Evolutionary conservation across 2,888 invertebrate genomes (phyloP).

Genomic region (Brachyopa scutellaris): DNA sequence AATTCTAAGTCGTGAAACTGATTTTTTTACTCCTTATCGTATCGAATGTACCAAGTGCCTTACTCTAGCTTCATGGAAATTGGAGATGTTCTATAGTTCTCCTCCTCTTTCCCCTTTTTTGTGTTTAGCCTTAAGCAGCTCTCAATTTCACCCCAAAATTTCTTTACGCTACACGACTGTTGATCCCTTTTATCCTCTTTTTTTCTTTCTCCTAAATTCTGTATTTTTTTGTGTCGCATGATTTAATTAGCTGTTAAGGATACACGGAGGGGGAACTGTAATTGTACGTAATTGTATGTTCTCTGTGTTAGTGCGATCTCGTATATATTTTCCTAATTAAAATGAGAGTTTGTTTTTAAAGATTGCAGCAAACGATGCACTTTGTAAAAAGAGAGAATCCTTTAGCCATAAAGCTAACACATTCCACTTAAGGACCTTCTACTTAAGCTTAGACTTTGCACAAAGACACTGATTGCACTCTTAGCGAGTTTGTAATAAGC

Average conservation of each 20-base stretch:
- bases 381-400: constrained; percentile 17
- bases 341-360: constrained; percentile 35
- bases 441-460: constrained; percentile 6
- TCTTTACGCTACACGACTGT: constrained; percentile 27
- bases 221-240: constrained; percentile 51
- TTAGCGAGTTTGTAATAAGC: constrained; percentile 17
- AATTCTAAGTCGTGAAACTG: no score
- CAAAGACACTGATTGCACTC: constrained; percentile 21
- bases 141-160: constrained; percentile 66
- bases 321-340: constrained; percentile 46
- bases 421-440: constrained; percentile 8
- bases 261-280: constrained; percentile 46
- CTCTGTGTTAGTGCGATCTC: no score
- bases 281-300: constrained; percentile 69
- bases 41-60: constrained; percentile 53
- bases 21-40: constrained; percentile 9
- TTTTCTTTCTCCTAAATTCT: neutral
- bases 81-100: constrained; percentile 22
- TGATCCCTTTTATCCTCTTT: constrained; percentile 48
- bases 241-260: constrained; percentile 71
- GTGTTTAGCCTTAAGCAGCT: constrained; percentile 45
- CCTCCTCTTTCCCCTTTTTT: constrained; percentile 3
- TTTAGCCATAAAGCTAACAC: constrained; percentile 8
- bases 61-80: constrained; percentile 35
- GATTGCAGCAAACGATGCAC: constrained; percentile 36